A percentile compares a stretch with the other conserved stretches of the same genome.
Evolutionary conservation across 2,113 vertebrate species (phyloP).

Genomic region (Aplodontia rufa): DNA sequence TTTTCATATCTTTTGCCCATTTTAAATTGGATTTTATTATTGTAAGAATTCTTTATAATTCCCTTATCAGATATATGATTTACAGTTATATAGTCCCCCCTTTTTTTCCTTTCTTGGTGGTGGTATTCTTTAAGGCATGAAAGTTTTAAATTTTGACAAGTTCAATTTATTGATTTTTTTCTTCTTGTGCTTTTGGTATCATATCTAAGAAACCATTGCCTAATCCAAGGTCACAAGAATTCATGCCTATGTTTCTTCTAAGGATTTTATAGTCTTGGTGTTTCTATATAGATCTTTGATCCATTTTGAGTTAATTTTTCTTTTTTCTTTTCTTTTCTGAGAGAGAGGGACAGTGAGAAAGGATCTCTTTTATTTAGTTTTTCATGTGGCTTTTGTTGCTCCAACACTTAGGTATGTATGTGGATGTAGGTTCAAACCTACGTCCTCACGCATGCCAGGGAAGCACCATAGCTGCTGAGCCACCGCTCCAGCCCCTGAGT

Average conservation of each 20-base stretch:
- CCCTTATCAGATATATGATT: not conserved
- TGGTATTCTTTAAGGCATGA: not conserved
- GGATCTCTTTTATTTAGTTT: too few species aligned
- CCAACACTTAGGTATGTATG: too few species aligned
- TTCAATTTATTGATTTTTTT: not conserved
- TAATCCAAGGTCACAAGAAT: conserved; percentile 7
- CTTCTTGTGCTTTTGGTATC: not conserved
- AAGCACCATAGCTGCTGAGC: too few species aligned
- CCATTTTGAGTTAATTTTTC: conserved; percentile 46
- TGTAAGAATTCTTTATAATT: conserved; percentile 27
- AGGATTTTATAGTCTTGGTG: conserved; percentile 23
- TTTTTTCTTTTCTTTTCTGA: conserved; percentile 22
- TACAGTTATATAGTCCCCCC: not conserved
- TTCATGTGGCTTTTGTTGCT: too few species aligned
- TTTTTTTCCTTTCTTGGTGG: conserved; percentile 49
- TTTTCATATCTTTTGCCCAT: conserved; percentile 15
- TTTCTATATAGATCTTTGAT: conserved; percentile 18
- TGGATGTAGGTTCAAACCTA: too few species aligned
- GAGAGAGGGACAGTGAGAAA: too few species aligned
- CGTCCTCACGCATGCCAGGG: too few species aligned
- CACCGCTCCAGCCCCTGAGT: too few species aligned
- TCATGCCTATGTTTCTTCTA: not conserved
- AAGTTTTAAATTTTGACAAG: conserved; percentile 52
- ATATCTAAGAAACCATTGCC: conserved; percentile 25
- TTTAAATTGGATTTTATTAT: conserved; percentile 35